phyloP scores from a whole-genome alignment of 2,113 vertebrate species.

The Petroica traversi region DNA sequence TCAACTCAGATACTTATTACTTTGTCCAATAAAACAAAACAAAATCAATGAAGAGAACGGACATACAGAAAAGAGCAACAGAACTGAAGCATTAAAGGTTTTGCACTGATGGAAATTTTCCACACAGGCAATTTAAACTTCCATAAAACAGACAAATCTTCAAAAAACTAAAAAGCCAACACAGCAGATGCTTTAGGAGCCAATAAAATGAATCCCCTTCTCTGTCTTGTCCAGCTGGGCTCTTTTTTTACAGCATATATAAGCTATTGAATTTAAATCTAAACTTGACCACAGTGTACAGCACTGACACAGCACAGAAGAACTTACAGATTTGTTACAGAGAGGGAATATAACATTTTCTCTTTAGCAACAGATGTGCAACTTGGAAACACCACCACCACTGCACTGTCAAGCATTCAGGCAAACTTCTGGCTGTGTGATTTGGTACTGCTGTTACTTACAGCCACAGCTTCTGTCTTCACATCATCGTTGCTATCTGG shows the following conservation, averaged over 20 bases:
- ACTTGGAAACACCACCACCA: background rate
- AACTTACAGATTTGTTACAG: background rate
- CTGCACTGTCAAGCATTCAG: background rate
- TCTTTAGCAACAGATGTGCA: background rate
- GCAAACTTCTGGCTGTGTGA: background rate
- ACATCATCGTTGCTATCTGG: slow-evolving; percentile 90
- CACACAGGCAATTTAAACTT: background rate
- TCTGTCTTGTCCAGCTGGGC: background rate
- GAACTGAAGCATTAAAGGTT: background rate
- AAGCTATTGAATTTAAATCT: background rate
- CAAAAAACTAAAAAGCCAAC: background rate
- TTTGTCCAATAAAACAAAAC: background rate
- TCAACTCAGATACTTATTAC: background rate
- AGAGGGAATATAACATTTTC: background rate
- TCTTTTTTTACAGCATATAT: background rate
- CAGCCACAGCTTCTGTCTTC: slow-evolving; percentile 89
- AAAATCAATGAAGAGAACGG: background rate
- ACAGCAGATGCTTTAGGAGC: background rate
- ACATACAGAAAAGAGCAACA: background rate
- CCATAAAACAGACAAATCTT: background rate
- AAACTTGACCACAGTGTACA: background rate
- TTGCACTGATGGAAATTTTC: background rate
- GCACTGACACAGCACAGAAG: background rate
- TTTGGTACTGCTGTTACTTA: slow-evolving; percentile 62
- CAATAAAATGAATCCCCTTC: background rate